phyloP scores from a whole-genome alignment of 1,140 invertebrate species.

The Pseudobourletiella spinata region DNA sequence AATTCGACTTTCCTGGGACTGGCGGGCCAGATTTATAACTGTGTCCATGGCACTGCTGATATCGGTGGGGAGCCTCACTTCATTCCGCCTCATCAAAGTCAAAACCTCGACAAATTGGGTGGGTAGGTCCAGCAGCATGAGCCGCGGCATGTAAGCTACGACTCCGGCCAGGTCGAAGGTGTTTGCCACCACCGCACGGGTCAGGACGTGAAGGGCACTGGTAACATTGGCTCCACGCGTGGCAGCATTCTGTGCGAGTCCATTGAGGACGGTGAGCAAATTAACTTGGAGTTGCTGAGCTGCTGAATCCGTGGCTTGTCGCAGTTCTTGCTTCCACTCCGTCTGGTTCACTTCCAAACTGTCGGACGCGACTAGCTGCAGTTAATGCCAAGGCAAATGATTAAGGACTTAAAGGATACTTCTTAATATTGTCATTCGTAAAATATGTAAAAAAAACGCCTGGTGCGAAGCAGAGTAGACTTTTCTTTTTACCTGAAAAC shows the following conservation, averaged over 20 bases:
- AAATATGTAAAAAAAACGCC: too few relatives aligned
- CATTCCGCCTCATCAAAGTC: constrained; percentile 14
- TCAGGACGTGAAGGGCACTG: constrained; percentile 17
- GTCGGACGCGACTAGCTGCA: neutral
- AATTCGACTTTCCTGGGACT: constrained; percentile 28
- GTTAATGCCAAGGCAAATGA: too few relatives aligned
- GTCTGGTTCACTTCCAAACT: neutral
- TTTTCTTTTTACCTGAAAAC: too few relatives aligned
- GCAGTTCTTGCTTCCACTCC: constrained; percentile 2
- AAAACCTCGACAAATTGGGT: constrained; percentile 26
- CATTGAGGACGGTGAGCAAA: constrained; percentile 13
- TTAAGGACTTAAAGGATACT: too few relatives aligned
- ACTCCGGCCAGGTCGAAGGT: constrained; percentile 20
- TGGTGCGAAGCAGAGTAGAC: too few relatives aligned
- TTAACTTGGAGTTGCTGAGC: constrained; percentile 12
- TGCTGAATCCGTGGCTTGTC: constrained; percentile 10
- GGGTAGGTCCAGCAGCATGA: constrained; percentile 19
- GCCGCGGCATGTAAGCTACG: constrained; percentile 22
- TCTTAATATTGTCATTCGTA: too few relatives aligned
- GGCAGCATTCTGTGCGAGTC: constrained; percentile 4
- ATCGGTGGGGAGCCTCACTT: constrained; percentile 21
- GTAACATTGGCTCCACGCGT: constrained; percentile 13
- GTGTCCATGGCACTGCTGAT: constrained; percentile 23
- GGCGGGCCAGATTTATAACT: constrained; percentile 10
- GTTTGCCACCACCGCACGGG: constrained; percentile 12